Evolutionary conservation across 2,113 vertebrate genomes (phyloP), one percentile per base, ranked within the genome.

Genomic region (Leptodactylus fuscus): DNA sequence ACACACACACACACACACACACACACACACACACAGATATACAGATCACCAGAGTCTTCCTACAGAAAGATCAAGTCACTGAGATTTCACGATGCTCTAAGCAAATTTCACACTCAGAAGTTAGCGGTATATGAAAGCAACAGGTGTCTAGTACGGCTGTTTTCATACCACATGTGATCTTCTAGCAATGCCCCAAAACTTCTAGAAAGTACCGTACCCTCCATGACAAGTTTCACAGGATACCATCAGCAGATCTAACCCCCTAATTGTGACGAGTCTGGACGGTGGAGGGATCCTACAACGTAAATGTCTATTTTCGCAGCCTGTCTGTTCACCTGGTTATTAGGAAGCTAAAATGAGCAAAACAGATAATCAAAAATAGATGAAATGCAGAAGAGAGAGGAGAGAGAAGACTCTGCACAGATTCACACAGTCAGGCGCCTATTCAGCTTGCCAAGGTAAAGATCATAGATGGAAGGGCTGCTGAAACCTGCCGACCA

Each of bases 311-410:
- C n/a, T n/a, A n/a, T n/a, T n/a, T n/a, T n/a, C n/a, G n/a, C n/a
- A n/a, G n/a, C n/a, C n/a, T n/a, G n/a, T n/a, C n/a, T n/a, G n/a
- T 65, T 71, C 53, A 65, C 41, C 36, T 9, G 22, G 16, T 36
- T n/a, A 71, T 53, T 38, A 70, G 53, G 29, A 22, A 81, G 55
- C 38, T 24, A 81, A 24, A 10, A 36, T 51, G 49, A 81, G 11
- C 18, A 11, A 46, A 70, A n/a, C n/a, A 69, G 44, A 81, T 65
- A 48, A 81, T 70, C 10, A 49, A 44, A 49, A 65, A 65, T 70
- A 22, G 34, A 22, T 70, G 36, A 38, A 41, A 6, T 38, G 18
- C 55, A 58, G 41, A 32, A 38, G 1, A 41, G 67, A 12, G 18
- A 70, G 29, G 34, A 44, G 9, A 44, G 41, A 9, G 41, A 44